A percentile compares a stretch with the other conserved stretches of the same genome.
Evolutionary conservation across 2,113 vertebrate genomes (phyloP).

Genomic region (Pygoscelis antarcticus): DNA sequence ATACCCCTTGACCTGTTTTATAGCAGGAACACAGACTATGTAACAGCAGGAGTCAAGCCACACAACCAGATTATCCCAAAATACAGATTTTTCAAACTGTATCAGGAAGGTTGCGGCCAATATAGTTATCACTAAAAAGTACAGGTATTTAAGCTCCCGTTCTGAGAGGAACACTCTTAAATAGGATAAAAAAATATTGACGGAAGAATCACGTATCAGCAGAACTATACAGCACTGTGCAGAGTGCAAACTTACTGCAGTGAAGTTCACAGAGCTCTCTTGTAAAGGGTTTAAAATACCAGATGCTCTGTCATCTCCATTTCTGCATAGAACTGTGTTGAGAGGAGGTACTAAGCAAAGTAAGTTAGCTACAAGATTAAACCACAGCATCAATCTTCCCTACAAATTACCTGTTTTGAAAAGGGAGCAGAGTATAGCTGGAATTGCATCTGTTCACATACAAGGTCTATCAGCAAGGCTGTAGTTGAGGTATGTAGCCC

Average conservation of each 20-base stretch:
- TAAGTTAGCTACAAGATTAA: neutral
- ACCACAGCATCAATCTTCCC: neutral
- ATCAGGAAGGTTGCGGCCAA: neutral
- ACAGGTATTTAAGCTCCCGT: neutral
- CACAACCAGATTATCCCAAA: neutral
- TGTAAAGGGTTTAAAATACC: neutral
- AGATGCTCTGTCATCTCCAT: neutral
- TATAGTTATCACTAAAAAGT: neutral
- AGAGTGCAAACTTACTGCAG: neutral
- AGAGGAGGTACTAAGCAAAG: neutral
- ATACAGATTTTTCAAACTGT: neutral
- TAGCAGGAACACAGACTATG: neutral
- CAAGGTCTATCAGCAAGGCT: neutral
- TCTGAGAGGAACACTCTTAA: neutral
- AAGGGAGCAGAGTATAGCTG: neutral
- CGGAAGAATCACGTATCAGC: neutral
- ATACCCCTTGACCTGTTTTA: neutral
- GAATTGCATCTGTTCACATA: neutral
- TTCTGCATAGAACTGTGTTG: neutral
- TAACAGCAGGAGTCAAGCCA: neutral
- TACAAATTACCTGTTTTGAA: neutral
- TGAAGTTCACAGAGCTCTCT: neutral
- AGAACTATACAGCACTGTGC: neutral
- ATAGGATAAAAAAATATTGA: neutral
- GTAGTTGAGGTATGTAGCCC: neutral